A percentile compares a stretch with the other conserved stretches of the same genome.
Evolutionary conservation across 2,113 vertebrate species (phyloP).

Genomic region (Oryzias celebensis): DNA sequence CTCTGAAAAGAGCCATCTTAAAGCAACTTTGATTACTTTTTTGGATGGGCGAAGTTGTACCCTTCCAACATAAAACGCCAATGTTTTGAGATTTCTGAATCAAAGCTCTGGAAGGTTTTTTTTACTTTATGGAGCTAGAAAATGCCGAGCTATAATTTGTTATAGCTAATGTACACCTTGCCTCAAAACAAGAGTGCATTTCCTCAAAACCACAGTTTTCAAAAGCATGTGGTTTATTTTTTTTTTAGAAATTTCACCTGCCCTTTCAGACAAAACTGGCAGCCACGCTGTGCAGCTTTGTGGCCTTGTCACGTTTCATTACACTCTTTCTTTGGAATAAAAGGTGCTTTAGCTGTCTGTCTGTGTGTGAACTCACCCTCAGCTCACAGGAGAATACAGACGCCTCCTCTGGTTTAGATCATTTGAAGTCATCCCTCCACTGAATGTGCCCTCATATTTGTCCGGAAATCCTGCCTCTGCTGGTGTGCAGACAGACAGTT

Average conservation of each 20-base stretch:
- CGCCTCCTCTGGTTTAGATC: slow-evolving; percentile 32
- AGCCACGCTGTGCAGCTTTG: slow-evolving; percentile 32
- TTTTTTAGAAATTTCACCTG: slow-evolving; percentile 32
- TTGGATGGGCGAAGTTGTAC: no score
- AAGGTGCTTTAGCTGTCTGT: slow-evolving; percentile 43
- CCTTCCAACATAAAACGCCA: no score
- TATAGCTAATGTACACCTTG: no score
- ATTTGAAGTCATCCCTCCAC: not conserved
- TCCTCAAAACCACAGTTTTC: not conserved
- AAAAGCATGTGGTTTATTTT: not conserved
- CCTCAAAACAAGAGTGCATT: not conserved
- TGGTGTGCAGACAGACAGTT: slow-evolving; percentile 11
- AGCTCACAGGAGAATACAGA: slow-evolving; percentile 32
- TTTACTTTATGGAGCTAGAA: no score
- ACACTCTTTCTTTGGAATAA: slow-evolving; percentile 24
- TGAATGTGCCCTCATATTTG: slow-evolving; percentile 26
- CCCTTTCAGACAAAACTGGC: slow-evolving; percentile 28
- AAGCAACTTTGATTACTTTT: no score
- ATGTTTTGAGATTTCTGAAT: no score
- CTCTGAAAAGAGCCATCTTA: no score
- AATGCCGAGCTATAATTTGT: no score
- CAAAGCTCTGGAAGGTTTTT: no score
- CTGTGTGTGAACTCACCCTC: slow-evolving; percentile 19
- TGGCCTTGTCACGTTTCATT: slow-evolving; percentile 46
- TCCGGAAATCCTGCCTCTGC: slow-evolving; percentile 48